Base-by-base conservation (phyloP, 2,888 invertebrate species). In the Bruchidius siliquastri region DNA sequence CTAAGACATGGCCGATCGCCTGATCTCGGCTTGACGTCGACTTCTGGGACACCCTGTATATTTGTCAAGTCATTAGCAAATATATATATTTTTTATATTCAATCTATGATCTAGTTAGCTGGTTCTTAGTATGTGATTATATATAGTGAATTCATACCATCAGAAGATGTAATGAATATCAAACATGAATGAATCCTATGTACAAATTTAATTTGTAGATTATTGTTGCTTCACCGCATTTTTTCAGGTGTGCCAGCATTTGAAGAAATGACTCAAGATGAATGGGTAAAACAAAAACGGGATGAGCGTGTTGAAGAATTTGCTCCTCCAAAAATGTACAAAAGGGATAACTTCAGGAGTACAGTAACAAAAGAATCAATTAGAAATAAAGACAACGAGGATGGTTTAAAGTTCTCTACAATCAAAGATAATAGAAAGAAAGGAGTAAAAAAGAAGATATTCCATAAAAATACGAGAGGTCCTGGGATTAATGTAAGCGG, bases 251-350 rank as follows among this genome's bases (percentile, higher is more conserved):
- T 90, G 13, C 83, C 88, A 73, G 88, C 90, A 80, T 84, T 83
- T 77, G 83, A 84, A 30, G 90, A 91, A 83, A 91, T 93, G 88
- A 88, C 91, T 0, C 94, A 94, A 87, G 92, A 93, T 83, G 93
- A 94, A 85, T 94, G 94, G 90, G 89, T 93, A 8, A 90, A 92
- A 76, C 92, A 93, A 81, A 91, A 94, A 83, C 89, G 97, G 77
- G 87, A 87, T 72, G 92, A 94, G 82, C 89, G 96, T 77, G 87
- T 88, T 22, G 82, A 88, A 0, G 95, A 96, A 84, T 97, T 97
- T 87, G 96, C 94, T 0, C 96, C 96, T 3, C 89, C 90, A 1
- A 72, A 76, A 18, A 26, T 76, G 3, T 83, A 81, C 72, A 68
- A 71, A 22, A 76, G 76, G 67, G 77, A 76, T 71, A 79, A 82